Evolutionary conservation across 2,797 vertebrate genomes (phyloP), one percentile per base, ranked within the genome.

Genomic region (Acanthiza pusilla): DNA sequence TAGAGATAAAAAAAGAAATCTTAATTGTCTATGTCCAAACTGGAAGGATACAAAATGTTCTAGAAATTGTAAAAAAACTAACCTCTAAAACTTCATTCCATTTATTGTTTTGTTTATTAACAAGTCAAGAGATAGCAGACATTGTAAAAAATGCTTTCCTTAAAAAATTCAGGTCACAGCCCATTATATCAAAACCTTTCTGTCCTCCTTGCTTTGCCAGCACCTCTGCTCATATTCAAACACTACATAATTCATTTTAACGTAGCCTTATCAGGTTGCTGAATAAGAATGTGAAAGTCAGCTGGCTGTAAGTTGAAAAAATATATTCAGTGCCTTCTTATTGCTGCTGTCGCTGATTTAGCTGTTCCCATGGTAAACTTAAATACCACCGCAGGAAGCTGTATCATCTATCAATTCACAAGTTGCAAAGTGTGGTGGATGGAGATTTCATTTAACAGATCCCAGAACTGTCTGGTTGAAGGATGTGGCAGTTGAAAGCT

Each of bases 301-400:
- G 58, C 76, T 84, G 88, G 65, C 68, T 85, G 22, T 27, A 81
- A 88, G 70, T 15, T 86, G 48, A 70, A 92, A 89, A 91, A 91
- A 91, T 43, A 81, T 19, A 95, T 81, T 89, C 71, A 42, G 45
- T 73, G 63, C 29, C 76, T 95, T 85, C 79, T 91, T 91, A 91
- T 22, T 94, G 82, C 87, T 92, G 92, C 96, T 94, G 87, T 88
- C 91, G 62, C 81, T 68, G 83, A 78, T 92, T 67, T 91, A 91
- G 91, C 83, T 90, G 92, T 94, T 96, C 89, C 89, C 92, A 91
- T 91, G 93, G 87, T 74, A 93, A 94, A 93, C 60, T 92, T 25
- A 89, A 94, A 90, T 91, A 95, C 18, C 93, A 88, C 22, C 43
- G 20, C 53, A 71, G 85, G 71, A 96, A 94, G 71, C 74, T 88